These are phyloP conservation scores for Eumeta japonica DNA, from an alignment of 1,140 invertebrate genomes.

Conservation along the genomic window DNA sequence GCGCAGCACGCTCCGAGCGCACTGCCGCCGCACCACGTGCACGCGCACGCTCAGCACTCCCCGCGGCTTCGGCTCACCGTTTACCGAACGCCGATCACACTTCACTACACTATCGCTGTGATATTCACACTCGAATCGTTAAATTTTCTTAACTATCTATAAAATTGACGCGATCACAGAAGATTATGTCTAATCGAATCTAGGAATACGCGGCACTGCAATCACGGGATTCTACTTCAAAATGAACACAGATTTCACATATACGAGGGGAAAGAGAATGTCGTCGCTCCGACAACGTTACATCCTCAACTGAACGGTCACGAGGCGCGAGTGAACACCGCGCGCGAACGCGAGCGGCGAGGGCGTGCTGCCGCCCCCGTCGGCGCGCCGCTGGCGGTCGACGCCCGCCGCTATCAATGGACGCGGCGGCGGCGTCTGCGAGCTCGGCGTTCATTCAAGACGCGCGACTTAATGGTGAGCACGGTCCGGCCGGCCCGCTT, in stretches of 20 bases:
- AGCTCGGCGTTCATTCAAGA: constrained; percentile 55
- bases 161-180: constrained; percentile 49
- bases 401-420: constrained; percentile 46
- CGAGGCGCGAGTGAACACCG: no score
- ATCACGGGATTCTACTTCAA: constrained; percentile 41
- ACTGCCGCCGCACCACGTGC: constrained; percentile 12
- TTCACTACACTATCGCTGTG: constrained; percentile 13
- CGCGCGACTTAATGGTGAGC: constrained; percentile 49
- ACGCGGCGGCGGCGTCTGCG: constrained; percentile 43
- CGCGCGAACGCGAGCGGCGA: constrained; percentile 22
- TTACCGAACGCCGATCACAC: constrained; percentile 9
- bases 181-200: constrained; percentile 35
- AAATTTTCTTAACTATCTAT: constrained; percentile 25
- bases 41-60: no score
- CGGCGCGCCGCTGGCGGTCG: constrained; percentile 24
- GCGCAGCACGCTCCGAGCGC: constrained; percentile 5
- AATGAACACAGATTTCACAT: constrained; percentile 52
- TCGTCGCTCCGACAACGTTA: constrained; percentile 45
- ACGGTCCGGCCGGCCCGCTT: constrained; percentile 37
- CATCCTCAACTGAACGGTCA: constrained; percentile 52
- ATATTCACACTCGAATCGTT: no score
- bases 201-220: constrained; percentile 23
- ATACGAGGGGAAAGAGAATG: constrained; percentile 32
- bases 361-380: constrained; percentile 45
- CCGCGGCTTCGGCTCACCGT: not conserved